Evolutionary conservation across 2,797 vertebrate genomes (phyloP).

Genomic region (Melanitta fusca): DNA sequence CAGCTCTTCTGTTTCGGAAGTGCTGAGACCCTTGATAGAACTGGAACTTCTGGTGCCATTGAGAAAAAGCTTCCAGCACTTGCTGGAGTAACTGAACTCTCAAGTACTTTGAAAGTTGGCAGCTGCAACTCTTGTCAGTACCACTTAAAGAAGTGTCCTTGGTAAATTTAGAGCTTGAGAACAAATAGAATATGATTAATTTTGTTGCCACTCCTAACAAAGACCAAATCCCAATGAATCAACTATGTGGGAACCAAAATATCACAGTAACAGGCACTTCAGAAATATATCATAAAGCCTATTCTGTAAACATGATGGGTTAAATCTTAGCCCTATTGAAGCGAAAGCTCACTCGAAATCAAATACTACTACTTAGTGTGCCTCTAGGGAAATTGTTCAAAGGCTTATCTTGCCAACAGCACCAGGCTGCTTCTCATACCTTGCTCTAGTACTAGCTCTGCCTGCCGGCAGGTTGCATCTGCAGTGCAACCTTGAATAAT

Average conservation of each 20-base stretch:
- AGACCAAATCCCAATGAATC: slow-evolving; percentile 17
- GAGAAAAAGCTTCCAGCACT: rapidly evolving
- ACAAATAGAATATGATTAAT: not conserved
- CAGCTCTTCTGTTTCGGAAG: not conserved
- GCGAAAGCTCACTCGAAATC: not conserved
- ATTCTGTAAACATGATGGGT: not conserved
- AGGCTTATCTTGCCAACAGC: not conserved
- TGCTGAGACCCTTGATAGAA: not conserved
- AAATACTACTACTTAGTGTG: not conserved
- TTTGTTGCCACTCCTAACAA: not conserved
- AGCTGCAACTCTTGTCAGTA: not conserved
- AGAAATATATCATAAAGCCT: not conserved
- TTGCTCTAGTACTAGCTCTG: not conserved
- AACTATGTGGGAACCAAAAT: not conserved
- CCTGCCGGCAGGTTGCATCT: not conserved
- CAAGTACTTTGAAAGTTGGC: not conserved
- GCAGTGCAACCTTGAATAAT: not conserved
- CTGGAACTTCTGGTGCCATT: not conserved
- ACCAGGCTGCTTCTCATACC: not conserved
- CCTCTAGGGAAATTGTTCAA: not conserved
- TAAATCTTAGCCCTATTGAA: not conserved
- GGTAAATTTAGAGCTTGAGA: not conserved
- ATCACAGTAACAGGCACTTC: not conserved
- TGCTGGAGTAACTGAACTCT: not conserved
- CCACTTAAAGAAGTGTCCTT: not conserved